Evolutionary conservation across 2,113 vertebrate genomes (phyloP).

Genomic region (Rhinopomastus cyanomelas): DNA sequence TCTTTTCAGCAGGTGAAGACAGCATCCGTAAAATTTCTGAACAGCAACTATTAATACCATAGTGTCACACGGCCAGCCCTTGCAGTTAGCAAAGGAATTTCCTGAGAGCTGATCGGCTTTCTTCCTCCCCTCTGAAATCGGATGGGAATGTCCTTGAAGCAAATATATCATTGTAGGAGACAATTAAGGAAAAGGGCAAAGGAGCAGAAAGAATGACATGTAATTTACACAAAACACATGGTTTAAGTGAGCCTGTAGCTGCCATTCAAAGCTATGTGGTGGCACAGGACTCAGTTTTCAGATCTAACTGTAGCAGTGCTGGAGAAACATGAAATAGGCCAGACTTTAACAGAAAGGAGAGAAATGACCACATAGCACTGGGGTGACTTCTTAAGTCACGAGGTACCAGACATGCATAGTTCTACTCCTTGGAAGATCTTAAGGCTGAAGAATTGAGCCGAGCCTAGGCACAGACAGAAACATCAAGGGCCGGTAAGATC

Average conservation of each 20-base stretch:
- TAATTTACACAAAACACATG: not conserved
- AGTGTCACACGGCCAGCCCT: not conserved
- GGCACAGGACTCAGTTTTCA: not conserved
- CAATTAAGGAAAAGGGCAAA: not conserved
- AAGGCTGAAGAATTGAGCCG: not conserved
- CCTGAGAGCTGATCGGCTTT: conserved; percentile 35
- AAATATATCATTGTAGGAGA: not conserved
- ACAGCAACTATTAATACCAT: conserved; percentile 20
- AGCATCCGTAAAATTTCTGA: not conserved
- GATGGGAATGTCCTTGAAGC: not conserved
- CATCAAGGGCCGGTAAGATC: not conserved
- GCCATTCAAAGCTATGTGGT: not conserved
- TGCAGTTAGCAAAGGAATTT: conserved; percentile 29
- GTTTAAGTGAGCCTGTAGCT: not conserved
- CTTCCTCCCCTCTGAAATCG: conserved; percentile 7
- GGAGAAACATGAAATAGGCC: not conserved
- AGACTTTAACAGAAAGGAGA: not conserved
- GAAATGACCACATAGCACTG: not conserved
- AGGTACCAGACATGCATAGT: not conserved
- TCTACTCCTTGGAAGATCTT: not conserved
- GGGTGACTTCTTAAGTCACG: not conserved
- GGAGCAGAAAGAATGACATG: not conserved
- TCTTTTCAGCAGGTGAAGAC: not conserved
- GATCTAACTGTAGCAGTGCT: not conserved
- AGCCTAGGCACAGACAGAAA: not conserved